Conservation (phyloP, 2,888 invertebrate genomes). For the Eudemis profundana region DNA sequence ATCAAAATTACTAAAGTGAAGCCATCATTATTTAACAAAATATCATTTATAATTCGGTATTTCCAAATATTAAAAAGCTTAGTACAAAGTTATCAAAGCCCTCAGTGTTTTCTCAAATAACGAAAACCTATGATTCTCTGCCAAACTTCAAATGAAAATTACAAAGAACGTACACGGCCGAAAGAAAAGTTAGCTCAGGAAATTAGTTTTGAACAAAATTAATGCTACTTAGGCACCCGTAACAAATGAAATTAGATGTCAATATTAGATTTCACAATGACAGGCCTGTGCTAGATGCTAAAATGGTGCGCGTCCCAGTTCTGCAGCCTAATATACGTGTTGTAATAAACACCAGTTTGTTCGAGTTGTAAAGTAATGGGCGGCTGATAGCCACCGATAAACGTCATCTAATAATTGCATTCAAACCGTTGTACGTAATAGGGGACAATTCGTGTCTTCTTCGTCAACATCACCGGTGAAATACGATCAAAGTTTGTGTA, state of each 20-base stretch:
- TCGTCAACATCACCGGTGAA: slow-evolving; percentile 16
- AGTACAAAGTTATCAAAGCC: not conserved
- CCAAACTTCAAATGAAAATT: not conserved
- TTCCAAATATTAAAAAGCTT: not conserved
- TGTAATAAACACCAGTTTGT: slow-evolving; percentile 50
- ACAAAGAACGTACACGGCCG: not conserved
- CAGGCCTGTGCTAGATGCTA: slow-evolving; percentile 47
- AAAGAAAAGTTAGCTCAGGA: slow-evolving; percentile 17
- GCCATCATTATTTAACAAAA: too few species aligned
- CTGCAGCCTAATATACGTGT: slow-evolving; percentile 39
- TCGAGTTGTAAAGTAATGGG: slow-evolving; percentile 37
- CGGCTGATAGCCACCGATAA: slow-evolving; percentile 31
- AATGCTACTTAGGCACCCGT: not conserved
- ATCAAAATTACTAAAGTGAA: too few species aligned
- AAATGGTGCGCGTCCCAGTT: slow-evolving; percentile 58
- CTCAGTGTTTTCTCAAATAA: not conserved
- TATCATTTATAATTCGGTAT: not conserved
- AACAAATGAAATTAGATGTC: slow-evolving; percentile 33
- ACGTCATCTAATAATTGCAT: slow-evolving; percentile 36
- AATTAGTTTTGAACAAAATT: slow-evolving; percentile 28
- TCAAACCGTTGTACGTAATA: slow-evolving; percentile 7
- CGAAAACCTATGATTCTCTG: slow-evolving; percentile 1
- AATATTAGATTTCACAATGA: slow-evolving; percentile 42
- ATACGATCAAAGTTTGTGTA: slow-evolving; percentile 17
- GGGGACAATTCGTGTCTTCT: slow-evolving; percentile 9